Conservation (phyloP, 1,140 invertebrate species). For the Ectropis grisescens region DNA sequence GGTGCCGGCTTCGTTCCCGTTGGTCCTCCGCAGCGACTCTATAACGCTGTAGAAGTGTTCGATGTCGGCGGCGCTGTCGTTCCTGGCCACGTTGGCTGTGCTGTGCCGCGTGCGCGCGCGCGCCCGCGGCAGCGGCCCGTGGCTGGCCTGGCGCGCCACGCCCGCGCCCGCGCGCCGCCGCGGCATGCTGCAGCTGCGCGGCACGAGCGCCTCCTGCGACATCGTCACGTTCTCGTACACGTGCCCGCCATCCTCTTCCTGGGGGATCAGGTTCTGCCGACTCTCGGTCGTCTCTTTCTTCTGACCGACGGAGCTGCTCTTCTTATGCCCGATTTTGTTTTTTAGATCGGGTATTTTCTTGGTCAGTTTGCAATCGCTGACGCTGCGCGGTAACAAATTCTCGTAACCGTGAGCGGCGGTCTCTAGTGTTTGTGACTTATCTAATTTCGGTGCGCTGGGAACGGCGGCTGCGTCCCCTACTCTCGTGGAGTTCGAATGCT, state of each 20-base stretch:
- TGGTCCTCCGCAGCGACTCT: slow-evolving; percentile 34
- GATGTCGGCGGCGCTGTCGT: slow-evolving; percentile 28
- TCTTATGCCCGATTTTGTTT: slow-evolving; percentile 45
- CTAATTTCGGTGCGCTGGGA: slow-evolving; percentile 17
- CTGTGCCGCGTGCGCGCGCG: slow-evolving; percentile 41
- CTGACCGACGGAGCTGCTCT: slow-evolving; percentile 63
- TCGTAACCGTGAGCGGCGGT: slow-evolving; percentile 39
- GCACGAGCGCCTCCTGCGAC: slow-evolving; percentile 35
- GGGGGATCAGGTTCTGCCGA: slow-evolving; percentile 60
- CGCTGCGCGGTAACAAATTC: slow-evolving; percentile 45
- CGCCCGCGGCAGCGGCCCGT: slow-evolving; percentile 41
- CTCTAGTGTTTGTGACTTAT: slow-evolving; percentile 23
- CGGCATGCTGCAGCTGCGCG: slow-evolving; percentile 62
- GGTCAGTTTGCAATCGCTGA: slow-evolving; percentile 55
- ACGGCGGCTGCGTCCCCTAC: slow-evolving; percentile 24
- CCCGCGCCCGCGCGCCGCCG: slow-evolving; percentile 33
- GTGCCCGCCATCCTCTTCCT: slow-evolving; percentile 55
- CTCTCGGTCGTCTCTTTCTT: slow-evolving; percentile 56
- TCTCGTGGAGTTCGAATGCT: slow-evolving; percentile 33
- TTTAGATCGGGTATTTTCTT: slow-evolving; percentile 42
- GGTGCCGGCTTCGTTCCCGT: slow-evolving; percentile 12
- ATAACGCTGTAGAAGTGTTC: slow-evolving; percentile 51
- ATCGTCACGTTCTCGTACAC: slow-evolving; percentile 60
- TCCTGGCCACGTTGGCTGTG: slow-evolving; percentile 35
- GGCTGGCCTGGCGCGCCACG: slow-evolving; percentile 44